Evolutionary conservation across 2,113 vertebrate genomes (phyloP), one percentile per base, ranked within the genome.

Genomic region (Trinectes maculatus): DNA sequence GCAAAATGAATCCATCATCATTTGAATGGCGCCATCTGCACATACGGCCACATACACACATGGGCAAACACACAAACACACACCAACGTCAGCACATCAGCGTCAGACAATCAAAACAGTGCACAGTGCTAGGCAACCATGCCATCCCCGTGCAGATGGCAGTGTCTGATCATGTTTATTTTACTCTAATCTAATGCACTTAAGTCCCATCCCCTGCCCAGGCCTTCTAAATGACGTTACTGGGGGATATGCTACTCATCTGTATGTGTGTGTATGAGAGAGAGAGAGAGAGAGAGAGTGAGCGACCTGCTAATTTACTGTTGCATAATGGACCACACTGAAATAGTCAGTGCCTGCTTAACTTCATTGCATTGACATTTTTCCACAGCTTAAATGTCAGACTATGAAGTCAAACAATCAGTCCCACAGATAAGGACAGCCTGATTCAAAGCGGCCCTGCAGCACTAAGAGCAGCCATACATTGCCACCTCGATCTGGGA

Each of bases 161-260:
- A 64, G 74, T 15, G 36, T 76, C 84, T 87, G 77, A 87, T 89
- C 85, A 78, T 91, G 90, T 91, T 91, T 90, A 88, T 87, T 91
- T 87, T 89, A 86, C 79, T 89, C 76, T 82, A 82, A 82, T 87
- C 69, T 87, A 84, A 86, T 90, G 77, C 87, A 86, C 84, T 90
- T 89, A 84, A 89, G 63, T 86, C 75, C 49, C 25, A 31, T 64
- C 81, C 74, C 71, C 59, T 79, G 46, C 26, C 84, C 71, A 40
- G 70, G 70, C 49, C 58, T 71, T 61, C 72, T 34, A 69, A 84
- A 83, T 83, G 72, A 89, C 46, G 65, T 58, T 55, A 69, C 37
- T 34, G 36, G 21, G n/a, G 54, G 53, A 64, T 54, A 58, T 71
- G 42, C 8, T 39, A 40, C 42, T 47, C n/a, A 26, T 19, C 26